Conservation (phyloP, 35 echinoderm and acorn worm genomes). For the Stichopus chloronotus region DNA sequence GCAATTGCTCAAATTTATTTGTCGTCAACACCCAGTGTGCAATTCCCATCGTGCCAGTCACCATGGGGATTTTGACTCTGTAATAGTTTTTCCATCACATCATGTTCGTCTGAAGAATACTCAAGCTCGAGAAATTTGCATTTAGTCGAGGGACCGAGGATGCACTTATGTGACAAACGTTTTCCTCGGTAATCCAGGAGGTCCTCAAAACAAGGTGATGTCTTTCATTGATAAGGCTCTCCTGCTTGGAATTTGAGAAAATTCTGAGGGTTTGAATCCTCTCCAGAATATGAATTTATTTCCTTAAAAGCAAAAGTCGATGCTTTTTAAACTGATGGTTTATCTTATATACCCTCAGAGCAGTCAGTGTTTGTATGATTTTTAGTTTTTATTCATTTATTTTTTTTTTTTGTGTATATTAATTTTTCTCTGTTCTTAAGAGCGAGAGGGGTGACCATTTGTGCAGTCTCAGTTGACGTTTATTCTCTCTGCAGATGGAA, state of each 20-base stretch:
- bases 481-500: too few species aligned
- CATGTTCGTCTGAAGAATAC: conserved; percentile 1
- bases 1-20: background rate
- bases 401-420: too few species aligned
- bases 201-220: conserved; percentile 28
- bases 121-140: conserved; percentile 25
- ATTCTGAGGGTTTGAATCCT: background rate
- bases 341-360: background rate
- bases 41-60: conserved; percentile 4
- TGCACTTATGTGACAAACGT: conserved; percentile 34
- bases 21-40: background rate
- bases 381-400: too few species aligned
- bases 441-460: too few species aligned
- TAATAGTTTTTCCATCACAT: conserved; percentile 9
- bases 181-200: conserved; percentile 32
- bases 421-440: too few species aligned
- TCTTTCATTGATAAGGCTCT: conserved; percentile 22
- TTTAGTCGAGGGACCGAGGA: conserved; percentile 23
- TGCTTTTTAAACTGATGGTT: background rate
- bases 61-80: background rate
- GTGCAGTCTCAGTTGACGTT: too few species aligned
- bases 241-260: conserved; percentile 22
- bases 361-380: background rate
- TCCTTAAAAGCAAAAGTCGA: background rate
- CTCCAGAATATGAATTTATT: conserved; percentile 13